Conservation (phyloP, 1,140 invertebrate genomes). For the Macrotrachela quadricornifera region DNA sequence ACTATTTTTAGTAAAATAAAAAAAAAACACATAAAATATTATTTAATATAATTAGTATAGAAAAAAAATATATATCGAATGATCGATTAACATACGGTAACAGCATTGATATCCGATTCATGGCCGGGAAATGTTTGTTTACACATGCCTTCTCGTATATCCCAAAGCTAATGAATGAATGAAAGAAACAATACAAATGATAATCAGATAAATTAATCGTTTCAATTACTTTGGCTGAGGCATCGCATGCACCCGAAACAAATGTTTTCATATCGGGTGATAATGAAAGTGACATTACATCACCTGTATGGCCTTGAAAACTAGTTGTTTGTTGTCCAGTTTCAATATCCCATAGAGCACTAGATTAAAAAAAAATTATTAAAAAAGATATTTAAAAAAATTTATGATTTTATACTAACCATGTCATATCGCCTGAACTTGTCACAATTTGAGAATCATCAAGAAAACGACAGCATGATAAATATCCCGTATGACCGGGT, state of each 20-base stretch:
- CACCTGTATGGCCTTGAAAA: slow-evolving; percentile 87
- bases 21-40: too few species aligned
- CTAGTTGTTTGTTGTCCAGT: slow-evolving; percentile 88
- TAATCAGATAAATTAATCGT: too few species aligned
- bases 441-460: slow-evolving; percentile 98
- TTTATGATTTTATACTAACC: slow-evolving; percentile 38
- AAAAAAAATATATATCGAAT: too few species aligned
- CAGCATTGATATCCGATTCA: slow-evolving; percentile 92
- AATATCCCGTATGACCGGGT: slow-evolving; percentile 86
- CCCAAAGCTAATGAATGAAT: slow-evolving; percentile 48
- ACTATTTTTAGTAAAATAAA: too few species aligned
- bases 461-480: slow-evolving; percentile 90
- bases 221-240: slow-evolving; percentile 51
- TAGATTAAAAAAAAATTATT: slow-evolving; percentile 34
- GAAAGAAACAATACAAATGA: too few species aligned
- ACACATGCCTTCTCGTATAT: slow-evolving; percentile 81
- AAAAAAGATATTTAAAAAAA: background rate
- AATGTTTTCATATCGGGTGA: slow-evolving; percentile 85
- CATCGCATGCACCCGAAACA: slow-evolving; percentile 90
- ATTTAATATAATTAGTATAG: too few species aligned
- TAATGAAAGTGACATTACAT: slow-evolving; percentile 88
- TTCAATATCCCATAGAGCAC: slow-evolving; percentile 94
- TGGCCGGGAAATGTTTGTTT: slow-evolving; percentile 95
- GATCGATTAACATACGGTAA: slow-evolving; percentile 36
- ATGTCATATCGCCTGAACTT: slow-evolving; percentile 91